Evolutionary conservation across 1,140 invertebrate species (phyloP), one percentile per base, ranked within the genome.

Genomic region (Drosophila leontia): DNA sequence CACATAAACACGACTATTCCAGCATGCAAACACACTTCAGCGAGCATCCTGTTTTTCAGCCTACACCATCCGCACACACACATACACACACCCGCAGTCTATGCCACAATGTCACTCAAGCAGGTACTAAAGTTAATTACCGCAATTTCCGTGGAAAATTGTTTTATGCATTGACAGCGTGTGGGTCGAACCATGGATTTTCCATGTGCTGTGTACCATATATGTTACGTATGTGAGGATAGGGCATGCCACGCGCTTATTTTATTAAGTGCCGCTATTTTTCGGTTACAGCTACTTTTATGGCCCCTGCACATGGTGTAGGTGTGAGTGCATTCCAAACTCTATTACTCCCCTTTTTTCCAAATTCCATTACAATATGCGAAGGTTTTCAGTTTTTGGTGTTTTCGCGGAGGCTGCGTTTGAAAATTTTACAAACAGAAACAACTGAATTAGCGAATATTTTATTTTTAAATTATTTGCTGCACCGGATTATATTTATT

Each of bases 41-140:
- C 34, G 17, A 48, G 61, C 57, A 58, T 68, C 58, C 78, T 75
- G 69, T 55, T 74, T 74, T 80, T 75, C 29, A 64, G 58, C 37
- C 51, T 37, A 44, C 45, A 44, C 44, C 42, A 35, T 41, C 32
- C 67, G 12, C 51, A 26, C 45, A 47, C 42, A 32, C 57, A 59
- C 47, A 23, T 29, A 59, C 44, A 35, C 59, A 61, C 39, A 58
- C 47, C 56, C 45, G 35, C 44, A 50, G 35, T 57, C 44, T 51
- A 48, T 50, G 39, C 64, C 81, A 68, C 69, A 90, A 80, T 88
- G 81, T 90, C 84, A 90, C 81, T 88, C 85, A 88, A 88, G 80
- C 85, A 88, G 86, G 85, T 88, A 88, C 85, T 81, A 90, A 90
- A 88, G 85, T 88, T 88, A 88, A 88, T 90, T 88, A 90, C 88